Evolutionary conservation across 2,797 vertebrate genomes (phyloP).

Genomic region (Hapalemur alaotrensis): DNA sequence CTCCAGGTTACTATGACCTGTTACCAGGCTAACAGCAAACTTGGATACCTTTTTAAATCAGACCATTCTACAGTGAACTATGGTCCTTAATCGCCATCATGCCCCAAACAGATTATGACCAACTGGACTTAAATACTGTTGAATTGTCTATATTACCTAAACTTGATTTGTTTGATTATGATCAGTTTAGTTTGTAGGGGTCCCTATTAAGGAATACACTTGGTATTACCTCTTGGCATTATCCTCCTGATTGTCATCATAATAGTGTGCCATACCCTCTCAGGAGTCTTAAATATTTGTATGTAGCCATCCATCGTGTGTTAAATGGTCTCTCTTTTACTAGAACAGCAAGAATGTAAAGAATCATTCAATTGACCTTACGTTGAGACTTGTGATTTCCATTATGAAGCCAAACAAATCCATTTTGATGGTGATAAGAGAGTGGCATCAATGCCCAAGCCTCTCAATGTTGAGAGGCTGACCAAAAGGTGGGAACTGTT

Average conservation of each 20-base stretch:
- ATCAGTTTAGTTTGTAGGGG: background rate
- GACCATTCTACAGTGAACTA: background rate
- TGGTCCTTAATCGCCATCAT: background rate
- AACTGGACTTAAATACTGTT: background rate
- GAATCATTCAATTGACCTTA: background rate
- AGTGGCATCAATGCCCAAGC: background rate
- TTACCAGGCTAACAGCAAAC: background rate
- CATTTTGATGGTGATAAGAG: background rate
- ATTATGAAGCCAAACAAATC: background rate
- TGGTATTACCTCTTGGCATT: background rate
- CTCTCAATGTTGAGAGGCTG: background rate
- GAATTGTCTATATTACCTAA: background rate
- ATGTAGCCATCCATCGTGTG: background rate
- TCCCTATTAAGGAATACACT: background rate
- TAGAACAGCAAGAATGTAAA: background rate
- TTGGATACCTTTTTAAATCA: background rate
- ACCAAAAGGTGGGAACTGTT: background rate
- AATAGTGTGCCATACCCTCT: background rate
- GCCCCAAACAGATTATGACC: background rate
- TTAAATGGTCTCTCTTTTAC: background rate
- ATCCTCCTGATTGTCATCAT: background rate
- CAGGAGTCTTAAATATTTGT: background rate
- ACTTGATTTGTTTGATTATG: background rate
- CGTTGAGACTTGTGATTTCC: background rate
- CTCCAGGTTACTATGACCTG: background rate